Percentiles rank a stretch among this genome's conserved stretches.
Conservation (phyloP, 2,888 invertebrate species). For the Steinernema scapterisci region DNA sequence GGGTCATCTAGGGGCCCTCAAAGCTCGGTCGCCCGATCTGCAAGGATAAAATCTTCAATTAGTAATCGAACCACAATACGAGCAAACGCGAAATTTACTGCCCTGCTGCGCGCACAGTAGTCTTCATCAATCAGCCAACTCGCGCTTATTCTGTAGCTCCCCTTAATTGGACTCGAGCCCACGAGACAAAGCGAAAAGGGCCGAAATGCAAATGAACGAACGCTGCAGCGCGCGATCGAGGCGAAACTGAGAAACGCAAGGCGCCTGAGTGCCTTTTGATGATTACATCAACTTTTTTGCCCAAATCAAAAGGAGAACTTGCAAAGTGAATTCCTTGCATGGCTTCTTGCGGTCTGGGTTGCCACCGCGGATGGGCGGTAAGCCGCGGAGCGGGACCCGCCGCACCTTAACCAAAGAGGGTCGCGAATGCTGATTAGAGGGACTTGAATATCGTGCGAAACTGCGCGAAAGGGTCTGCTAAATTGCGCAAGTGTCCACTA, state of each 20-base stretch:
- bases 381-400: neutral
- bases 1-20: neutral
- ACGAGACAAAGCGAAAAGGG: no score
- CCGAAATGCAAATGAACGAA: no score
- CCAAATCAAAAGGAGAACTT: slow-evolving; percentile 7
- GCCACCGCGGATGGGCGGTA: neutral
- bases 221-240: neutral
- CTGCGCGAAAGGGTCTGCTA: neutral
- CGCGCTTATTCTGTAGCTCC: no score
- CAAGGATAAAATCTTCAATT: slow-evolving; percentile 29
- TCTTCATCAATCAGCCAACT: slow-evolving; percentile 9
- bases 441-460: neutral
- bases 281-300: slow-evolving; percentile 26
- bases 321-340: slow-evolving; percentile 17
- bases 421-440: slow-evolving; percentile 5
- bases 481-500: slow-evolving; percentile 25
- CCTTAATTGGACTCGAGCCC: no score
- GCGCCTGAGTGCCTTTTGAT: neutral
- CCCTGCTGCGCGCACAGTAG: neutral
- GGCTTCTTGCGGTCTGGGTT: neutral
- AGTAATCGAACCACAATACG: neutral
- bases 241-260: neutral
- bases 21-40: neutral
- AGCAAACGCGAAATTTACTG: neutral
- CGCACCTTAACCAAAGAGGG: neutral